phyloP scores from a whole-genome alignment of 2,113 vertebrate species.

The Notarius lentiginosus region DNA sequence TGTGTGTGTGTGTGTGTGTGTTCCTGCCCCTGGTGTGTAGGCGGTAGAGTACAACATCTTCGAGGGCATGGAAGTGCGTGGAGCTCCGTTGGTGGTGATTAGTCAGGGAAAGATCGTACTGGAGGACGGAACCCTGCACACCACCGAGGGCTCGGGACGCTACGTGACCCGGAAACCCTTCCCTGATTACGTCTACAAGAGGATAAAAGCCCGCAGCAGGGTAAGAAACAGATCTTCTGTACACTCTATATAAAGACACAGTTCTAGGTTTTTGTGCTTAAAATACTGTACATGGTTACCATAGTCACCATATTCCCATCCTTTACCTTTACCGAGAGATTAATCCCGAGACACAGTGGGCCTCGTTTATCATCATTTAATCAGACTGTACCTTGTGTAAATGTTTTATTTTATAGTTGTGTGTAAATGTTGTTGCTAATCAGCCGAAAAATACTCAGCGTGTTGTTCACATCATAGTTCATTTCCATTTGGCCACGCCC shows the following conservation, averaged over 20 bases:
- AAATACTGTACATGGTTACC: neutral
- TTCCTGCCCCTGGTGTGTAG: slow-evolving; percentile 61
- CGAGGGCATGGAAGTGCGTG: slow-evolving; percentile 93
- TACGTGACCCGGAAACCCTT: slow-evolving; percentile 91
- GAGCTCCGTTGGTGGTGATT: slow-evolving; percentile 92
- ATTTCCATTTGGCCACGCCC: neutral
- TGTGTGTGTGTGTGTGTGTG: slow-evolving; percentile 1
- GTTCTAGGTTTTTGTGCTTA: too few relatives aligned
- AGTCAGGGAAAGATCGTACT: slow-evolving; percentile 98
- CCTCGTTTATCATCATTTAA: neutral
- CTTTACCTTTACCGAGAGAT: neutral
- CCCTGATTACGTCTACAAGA: slow-evolving; percentile 96
- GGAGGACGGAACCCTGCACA: slow-evolving; percentile 90
- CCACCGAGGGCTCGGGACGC: slow-evolving; percentile 88
- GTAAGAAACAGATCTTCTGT: slow-evolving; percentile 65
- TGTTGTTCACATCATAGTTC: neutral
- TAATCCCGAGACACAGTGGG: neutral
- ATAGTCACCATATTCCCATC: neutral
- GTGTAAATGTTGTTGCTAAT: neutral
- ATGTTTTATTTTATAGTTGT: too few relatives aligned
- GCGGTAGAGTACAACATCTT: slow-evolving; percentile 97
- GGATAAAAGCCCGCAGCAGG: slow-evolving; percentile 97
- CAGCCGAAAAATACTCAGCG: neutral
- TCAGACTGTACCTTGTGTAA: too few relatives aligned
- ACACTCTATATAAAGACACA: too few relatives aligned